A percentile compares a stretch with the other conserved stretches of the same genome.
phyloP scores from a whole-genome alignment of 2,797 vertebrate species.

The Sciurus carolinensis region DNA sequence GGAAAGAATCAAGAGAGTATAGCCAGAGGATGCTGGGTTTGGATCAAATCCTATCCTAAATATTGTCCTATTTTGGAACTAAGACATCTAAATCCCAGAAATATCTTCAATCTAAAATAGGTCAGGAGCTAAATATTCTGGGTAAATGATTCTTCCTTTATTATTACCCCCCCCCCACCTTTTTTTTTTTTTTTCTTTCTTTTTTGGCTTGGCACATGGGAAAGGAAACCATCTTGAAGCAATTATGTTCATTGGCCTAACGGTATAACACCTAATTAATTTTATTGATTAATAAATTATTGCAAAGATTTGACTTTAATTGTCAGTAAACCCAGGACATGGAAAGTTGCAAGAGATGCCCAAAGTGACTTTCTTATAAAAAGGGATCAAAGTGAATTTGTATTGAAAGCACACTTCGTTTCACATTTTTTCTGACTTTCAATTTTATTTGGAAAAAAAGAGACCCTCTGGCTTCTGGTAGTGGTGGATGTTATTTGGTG shows the following conservation, averaged over 20 bases:
- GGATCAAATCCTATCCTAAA: neutral
- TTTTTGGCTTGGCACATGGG: neutral
- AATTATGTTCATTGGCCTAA: slow-evolving; percentile 1
- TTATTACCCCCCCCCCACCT: too few relatives aligned
- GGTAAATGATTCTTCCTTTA: neutral
- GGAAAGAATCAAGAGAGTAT: neutral
- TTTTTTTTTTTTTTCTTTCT: neutral
- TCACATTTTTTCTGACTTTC: slow-evolving; percentile 34
- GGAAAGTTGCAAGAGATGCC: neutral
- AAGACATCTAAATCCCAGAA: slow-evolving; percentile 41
- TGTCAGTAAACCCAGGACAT: neutral
- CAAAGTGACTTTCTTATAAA: neutral
- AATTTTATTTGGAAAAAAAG: neutral
- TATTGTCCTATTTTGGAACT: slow-evolving; percentile 17
- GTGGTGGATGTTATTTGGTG: neutral
- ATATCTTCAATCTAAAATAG: slow-evolving; percentile 3
- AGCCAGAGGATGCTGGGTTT: neutral
- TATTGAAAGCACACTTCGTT: neutral
- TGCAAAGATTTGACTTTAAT: slow-evolving; percentile 7
- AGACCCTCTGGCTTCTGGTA: neutral
- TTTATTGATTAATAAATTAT: slow-evolving; percentile 39
- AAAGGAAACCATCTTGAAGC: slow-evolving; percentile 20
- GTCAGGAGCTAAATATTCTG: neutral
- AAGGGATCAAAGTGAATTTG: neutral
- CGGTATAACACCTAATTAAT: neutral